These are phyloP conservation scores for Altica lythri DNA, from an alignment of 2,888 invertebrate species.

Conservation along the genomic window DNA sequence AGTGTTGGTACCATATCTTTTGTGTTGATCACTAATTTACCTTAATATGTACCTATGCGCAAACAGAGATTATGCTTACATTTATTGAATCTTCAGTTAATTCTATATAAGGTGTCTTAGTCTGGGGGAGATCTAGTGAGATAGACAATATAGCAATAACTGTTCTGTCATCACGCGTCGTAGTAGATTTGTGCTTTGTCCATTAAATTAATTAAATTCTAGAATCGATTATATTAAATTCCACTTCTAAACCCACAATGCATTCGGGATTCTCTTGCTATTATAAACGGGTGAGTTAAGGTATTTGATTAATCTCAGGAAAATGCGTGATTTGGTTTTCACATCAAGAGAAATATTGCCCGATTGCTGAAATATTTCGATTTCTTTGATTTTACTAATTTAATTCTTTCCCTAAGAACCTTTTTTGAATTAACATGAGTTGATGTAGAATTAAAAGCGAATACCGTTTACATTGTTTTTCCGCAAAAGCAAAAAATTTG, in stretches of 20 bases:
- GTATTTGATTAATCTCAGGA: constrained; percentile 14
- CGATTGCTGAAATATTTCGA: not conserved
- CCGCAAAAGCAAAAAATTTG: too few species aligned
- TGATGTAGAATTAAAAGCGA: too few species aligned
- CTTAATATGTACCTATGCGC: too few species aligned
- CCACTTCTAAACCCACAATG: constrained; percentile 14
- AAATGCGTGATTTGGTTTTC: constrained; percentile 14
- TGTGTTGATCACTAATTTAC: too few species aligned
- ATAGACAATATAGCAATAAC: not conserved
- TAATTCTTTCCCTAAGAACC: too few species aligned
- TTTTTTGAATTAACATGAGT: too few species aligned
- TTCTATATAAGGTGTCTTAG: too few species aligned
- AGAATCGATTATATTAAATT: constrained; percentile 22
- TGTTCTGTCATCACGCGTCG: constrained; percentile 1
- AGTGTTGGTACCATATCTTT: too few species aligned
- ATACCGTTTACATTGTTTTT: too few species aligned
- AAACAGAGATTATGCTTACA: too few species aligned
- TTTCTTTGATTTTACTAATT: not conserved
- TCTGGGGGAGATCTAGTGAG: too few species aligned
- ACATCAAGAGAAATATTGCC: constrained; percentile 1
- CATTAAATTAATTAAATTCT: constrained; percentile 23
- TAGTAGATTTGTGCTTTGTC: constrained; percentile 4
- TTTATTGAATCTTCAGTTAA: too few species aligned
- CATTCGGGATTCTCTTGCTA: constrained; percentile 9
- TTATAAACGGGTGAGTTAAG: constrained; percentile 5